These are phyloP conservation scores for Simalia tracyae DNA, from an alignment of 2,797 vertebrate species.

Conservation along the genomic window DNA sequence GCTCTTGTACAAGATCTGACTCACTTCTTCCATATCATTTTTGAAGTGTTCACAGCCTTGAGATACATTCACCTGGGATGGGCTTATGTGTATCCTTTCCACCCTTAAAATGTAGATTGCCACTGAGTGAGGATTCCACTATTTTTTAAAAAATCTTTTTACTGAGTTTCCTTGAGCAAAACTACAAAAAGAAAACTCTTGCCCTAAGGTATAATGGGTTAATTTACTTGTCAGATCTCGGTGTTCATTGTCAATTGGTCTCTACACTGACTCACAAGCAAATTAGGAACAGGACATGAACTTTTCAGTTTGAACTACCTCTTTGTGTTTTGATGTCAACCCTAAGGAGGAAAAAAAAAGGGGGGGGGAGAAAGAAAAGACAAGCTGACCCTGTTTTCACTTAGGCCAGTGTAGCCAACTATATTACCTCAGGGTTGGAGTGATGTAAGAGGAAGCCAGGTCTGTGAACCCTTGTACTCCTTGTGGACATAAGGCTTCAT, in stretches of 20 bases:
- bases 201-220: not conserved
- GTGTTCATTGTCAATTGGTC: slow-evolving; percentile 16
- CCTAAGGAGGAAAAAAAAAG: not conserved
- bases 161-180: not conserved
- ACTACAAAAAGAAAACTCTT: not conserved
- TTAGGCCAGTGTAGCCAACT: slow-evolving; percentile 23
- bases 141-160: not conserved
- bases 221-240: not conserved
- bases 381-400: slow-evolving; percentile 25
- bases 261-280: slow-evolving; percentile 33
- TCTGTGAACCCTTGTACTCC: slow-evolving; percentile 6
- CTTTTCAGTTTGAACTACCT: slow-evolving; percentile 21
- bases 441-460: slow-evolving; percentile 4
- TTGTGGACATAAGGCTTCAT: slow-evolving; percentile 18
- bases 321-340: not conserved
- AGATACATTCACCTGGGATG: too few relatives aligned
- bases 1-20: not conserved
- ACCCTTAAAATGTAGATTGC: not conserved
- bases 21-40: not conserved
- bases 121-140: not conserved
- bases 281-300: not conserved
- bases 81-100: not conserved
- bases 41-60: not conserved
- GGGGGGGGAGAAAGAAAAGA: not conserved
- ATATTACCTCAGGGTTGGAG: not conserved